A percentile compares a stretch with the other conserved stretches of the same genome.
Evolutionary conservation across 2,797 vertebrate genomes (phyloP).

Genomic region (Leptoclinus maculatus): DNA sequence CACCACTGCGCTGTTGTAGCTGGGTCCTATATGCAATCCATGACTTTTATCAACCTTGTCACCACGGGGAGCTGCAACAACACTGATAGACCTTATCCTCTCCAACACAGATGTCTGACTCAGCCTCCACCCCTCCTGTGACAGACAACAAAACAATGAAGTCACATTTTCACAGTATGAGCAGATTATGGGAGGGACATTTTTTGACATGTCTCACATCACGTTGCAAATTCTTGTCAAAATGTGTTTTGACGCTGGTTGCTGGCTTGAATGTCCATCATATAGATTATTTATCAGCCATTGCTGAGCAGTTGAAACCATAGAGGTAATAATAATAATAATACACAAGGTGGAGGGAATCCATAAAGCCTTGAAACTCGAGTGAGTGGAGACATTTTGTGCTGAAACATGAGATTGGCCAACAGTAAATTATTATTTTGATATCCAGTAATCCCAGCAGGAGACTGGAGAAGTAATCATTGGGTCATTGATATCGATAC

Average conservation of each 20-base stretch:
- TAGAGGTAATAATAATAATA: not conserved
- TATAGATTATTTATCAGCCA: not conserved
- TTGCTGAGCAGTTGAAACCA: constrained; percentile 1
- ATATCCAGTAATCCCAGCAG: not conserved
- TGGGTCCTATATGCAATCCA: not conserved
- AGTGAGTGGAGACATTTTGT: not conserved
- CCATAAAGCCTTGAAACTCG: not conserved
- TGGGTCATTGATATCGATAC: constrained; percentile 9
- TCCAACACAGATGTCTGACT: constrained; percentile 40
- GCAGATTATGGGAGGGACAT: not conserved
- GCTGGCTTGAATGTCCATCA: not conserved
- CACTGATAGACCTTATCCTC: constrained; percentile 26
- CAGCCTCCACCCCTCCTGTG: constrained; percentile 23
- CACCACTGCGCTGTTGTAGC: not conserved
- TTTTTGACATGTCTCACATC: not conserved
- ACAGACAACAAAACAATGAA: constrained; percentile 15
- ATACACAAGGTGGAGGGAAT: not conserved
- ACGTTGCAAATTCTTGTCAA: not conserved
- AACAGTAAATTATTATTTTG: constrained; percentile 28
- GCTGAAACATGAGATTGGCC: not conserved
- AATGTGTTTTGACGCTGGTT: not conserved
- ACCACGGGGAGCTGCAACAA: constrained; percentile 20
- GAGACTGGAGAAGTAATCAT: not conserved
- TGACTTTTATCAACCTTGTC: constrained; percentile 39
- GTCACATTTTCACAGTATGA: constrained; percentile 18